Evolutionary conservation across 2,113 vertebrate genomes (phyloP).

Genomic region (Ahaetulla prasina): DNA sequence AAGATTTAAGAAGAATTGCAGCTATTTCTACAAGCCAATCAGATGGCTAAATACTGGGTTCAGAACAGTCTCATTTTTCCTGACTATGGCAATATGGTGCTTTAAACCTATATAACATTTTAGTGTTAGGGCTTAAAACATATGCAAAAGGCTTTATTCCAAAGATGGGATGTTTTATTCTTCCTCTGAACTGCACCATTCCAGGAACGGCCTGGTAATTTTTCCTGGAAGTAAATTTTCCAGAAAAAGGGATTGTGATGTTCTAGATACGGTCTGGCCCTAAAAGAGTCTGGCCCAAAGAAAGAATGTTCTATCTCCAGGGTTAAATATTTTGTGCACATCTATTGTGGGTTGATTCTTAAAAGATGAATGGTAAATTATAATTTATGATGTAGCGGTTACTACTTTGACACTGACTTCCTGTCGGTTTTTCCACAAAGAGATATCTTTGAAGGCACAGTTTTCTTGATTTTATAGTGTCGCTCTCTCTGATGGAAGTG

Average conservation of each 20-base stretch:
- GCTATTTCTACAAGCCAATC: too few species aligned
- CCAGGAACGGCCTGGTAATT: background rate
- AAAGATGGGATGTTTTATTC: too few species aligned
- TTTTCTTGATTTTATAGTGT: background rate
- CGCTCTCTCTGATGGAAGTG: background rate
- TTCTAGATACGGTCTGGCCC: background rate
- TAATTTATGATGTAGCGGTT: background rate
- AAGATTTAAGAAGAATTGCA: too few species aligned
- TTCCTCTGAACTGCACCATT: too few species aligned
- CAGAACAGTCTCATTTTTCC: too few species aligned
- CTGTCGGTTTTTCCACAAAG: background rate
- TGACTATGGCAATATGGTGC: too few species aligned
- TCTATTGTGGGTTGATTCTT: background rate
- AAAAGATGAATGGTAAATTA: background rate
- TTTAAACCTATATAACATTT: too few species aligned
- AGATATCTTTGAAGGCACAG: background rate
- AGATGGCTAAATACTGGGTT: too few species aligned
- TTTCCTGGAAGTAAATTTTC: background rate
- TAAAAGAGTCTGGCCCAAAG: background rate
- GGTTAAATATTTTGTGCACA: background rate
- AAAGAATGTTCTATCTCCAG: background rate
- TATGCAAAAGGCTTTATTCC: too few species aligned
- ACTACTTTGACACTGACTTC: background rate
- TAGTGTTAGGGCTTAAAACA: too few species aligned
- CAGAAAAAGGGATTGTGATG: background rate